Base-by-base conservation (phyloP, 2,888 invertebrate genomes). In the Dugesia japonica region DNA sequence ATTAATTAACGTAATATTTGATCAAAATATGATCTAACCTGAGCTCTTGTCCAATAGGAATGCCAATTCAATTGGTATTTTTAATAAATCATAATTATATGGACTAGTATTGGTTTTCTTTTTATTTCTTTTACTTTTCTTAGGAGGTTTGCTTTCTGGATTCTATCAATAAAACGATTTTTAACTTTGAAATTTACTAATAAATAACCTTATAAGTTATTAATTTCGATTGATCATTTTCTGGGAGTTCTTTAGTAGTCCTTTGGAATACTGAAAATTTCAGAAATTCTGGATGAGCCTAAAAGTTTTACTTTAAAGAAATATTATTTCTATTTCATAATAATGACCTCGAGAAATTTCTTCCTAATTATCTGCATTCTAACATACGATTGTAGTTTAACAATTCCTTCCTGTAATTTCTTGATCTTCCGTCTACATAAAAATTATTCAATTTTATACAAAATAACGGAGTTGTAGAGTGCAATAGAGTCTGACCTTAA, bases 81-180 rank as follows among this genome's bases (percentile, higher is more conserved):
- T 56, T 56, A 56, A 56, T n/a, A 56, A 56, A 56, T 56, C 56
- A 56, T 56, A 56, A 56, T 56, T 56, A 56, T 9, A 56, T n/a
- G n/a, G 9, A 56, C 17, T 56, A 9, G 4, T 7, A 20, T 4
- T 20, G 7, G n/a, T 13, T 4, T 4, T 56, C 56, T 56, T 56
- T 56, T 56, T 56, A 13, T 20, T 56, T 13, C 17, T 56, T 56
- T 56, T 56, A 13, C 17, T 23, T 4, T n/a, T n/a, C 23, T 56
- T 56, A 4, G 4, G 4, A 56, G 7, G n/a, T 23, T n/a, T n/a
- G 7, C n/a, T 56, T 13, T 13, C 23, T 56, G 56, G 56, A 4
- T 1, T n/a, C 56, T 56, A 23, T 20, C 56, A 23, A 20, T 56
- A 56, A n/a, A n/a, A n/a, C n/a, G n/a, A n/a, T n/a, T 4, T 56